phyloP scores from a whole-genome alignment of 2,888 invertebrate species.

The Liopterus haemorrhoidalis region DNA sequence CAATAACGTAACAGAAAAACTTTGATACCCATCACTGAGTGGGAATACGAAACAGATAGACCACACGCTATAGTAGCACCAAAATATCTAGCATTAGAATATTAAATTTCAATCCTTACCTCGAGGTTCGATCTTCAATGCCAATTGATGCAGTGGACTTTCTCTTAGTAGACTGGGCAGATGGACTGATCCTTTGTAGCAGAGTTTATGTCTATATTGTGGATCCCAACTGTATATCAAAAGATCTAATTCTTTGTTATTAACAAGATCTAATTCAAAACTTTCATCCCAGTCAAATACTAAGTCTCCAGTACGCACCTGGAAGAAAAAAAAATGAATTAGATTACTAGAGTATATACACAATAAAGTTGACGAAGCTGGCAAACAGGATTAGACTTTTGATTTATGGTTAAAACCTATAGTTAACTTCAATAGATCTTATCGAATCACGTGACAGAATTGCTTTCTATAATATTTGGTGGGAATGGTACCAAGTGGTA shows the following conservation, averaged over 20 bases:
- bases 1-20: neutral
- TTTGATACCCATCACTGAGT: constrained; percentile 1
- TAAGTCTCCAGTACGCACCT: constrained; percentile 86
- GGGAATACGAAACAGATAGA: constrained; percentile 2
- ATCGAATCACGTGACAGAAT: no score
- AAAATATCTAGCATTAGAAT: constrained; percentile 5
- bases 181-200: constrained; percentile 86
- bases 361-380: no score
- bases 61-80: neutral
- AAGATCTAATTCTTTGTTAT: constrained; percentile 90
- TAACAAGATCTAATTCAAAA: constrained; percentile 93
- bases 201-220: constrained; percentile 91
- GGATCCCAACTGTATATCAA: constrained; percentile 99
- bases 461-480: no score
- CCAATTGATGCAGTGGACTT: constrained; percentile 80
- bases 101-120: constrained; percentile 34
- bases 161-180: constrained; percentile 73
- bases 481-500: no score
- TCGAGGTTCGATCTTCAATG: constrained; percentile 74
- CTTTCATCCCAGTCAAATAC: constrained; percentile 99
- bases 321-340: constrained; percentile 11
- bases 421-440: no score
- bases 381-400: no score
- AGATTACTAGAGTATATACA: neutral
- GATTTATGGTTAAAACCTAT: no score